phyloP scores from a whole-genome alignment of 2,797 vertebrate genomes.

The Xenentodon cancila region DNA sequence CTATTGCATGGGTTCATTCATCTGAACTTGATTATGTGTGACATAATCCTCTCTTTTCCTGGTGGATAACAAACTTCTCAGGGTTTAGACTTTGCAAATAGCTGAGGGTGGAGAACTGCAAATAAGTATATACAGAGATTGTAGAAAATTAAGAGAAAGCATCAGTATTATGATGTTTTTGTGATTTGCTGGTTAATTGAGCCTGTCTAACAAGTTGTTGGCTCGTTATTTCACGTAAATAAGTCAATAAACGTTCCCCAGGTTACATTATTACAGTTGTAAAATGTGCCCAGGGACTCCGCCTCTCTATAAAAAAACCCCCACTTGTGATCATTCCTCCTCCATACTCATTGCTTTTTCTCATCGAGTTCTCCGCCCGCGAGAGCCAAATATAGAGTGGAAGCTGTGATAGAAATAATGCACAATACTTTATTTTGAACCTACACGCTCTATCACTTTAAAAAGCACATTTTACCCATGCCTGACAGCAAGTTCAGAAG shows the following conservation, averaged over 20 bases:
- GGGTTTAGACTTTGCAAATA: constrained; percentile 38
- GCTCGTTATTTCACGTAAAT: constrained; percentile 75
- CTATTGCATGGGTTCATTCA: constrained; percentile 42
- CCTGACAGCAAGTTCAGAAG: constrained; percentile 73
- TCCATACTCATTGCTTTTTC: constrained; percentile 53
- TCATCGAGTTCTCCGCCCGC: constrained; percentile 67
- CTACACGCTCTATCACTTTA: constrained; percentile 59
- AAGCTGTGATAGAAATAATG: constrained; percentile 65
- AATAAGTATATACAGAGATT: constrained; percentile 41
- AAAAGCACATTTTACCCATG: constrained; percentile 68
- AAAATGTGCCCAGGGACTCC: constrained; percentile 70
- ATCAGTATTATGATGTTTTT: constrained; percentile 35
- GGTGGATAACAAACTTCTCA: constrained; percentile 26
- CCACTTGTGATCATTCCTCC: constrained; percentile 48
- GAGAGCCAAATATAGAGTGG: constrained; percentile 67
- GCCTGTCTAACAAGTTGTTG: constrained; percentile 62
- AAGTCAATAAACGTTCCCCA: constrained; percentile 74
- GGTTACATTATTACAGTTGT: constrained; percentile 73
- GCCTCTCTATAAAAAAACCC: constrained; percentile 28
- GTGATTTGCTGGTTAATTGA: constrained; percentile 71
- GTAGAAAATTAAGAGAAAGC: constrained; percentile 43
- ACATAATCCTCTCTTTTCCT: constrained; percentile 13
- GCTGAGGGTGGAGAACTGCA: constrained; percentile 29
- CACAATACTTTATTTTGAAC: constrained; percentile 65
- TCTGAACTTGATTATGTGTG: constrained; percentile 31